Conservation (phyloP, 2,113 vertebrate genomes). For the Muntiacus reevesi region DNA sequence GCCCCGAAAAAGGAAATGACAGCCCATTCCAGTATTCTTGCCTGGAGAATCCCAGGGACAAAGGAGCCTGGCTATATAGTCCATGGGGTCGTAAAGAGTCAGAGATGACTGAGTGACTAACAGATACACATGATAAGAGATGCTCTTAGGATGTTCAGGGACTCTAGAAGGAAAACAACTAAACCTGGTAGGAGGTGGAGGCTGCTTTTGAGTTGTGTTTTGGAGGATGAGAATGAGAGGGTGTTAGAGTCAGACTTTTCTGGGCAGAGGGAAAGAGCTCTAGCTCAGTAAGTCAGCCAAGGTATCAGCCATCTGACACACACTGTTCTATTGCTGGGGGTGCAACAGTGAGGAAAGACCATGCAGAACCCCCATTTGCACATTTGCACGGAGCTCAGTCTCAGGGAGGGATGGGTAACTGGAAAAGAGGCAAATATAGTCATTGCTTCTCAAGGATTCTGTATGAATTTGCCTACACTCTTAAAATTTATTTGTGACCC, state of each 20-base stretch:
- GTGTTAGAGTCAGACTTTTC: not conserved
- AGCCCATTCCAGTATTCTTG: not conserved
- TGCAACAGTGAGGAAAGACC: not conserved
- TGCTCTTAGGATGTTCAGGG: too few species aligned
- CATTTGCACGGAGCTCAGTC: not conserved
- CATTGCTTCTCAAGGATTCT: not conserved
- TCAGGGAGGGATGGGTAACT: not conserved
- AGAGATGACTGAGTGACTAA: not conserved
- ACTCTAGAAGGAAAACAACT: not conserved
- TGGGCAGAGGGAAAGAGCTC: not conserved
- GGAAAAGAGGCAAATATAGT: not conserved
- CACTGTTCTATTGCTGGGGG: not conserved
- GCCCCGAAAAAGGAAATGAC: not conserved
- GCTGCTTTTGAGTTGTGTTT: not conserved
- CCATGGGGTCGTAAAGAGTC: accelerated
- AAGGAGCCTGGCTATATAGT: not conserved
- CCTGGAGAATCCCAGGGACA: not conserved
- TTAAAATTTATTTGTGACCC: not conserved
- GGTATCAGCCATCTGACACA: not conserved
- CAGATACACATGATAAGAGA: not conserved
- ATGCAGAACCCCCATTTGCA: not conserved
- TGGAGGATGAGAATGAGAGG: not conserved
- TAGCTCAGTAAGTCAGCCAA: not conserved
- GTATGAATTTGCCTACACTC: not conserved
- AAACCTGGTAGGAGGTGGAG: not conserved